Evolutionary conservation across 2,113 vertebrate species (phyloP), one percentile per base, ranked within the genome.

Genomic region (Cyprinodon tularosa): DNA sequence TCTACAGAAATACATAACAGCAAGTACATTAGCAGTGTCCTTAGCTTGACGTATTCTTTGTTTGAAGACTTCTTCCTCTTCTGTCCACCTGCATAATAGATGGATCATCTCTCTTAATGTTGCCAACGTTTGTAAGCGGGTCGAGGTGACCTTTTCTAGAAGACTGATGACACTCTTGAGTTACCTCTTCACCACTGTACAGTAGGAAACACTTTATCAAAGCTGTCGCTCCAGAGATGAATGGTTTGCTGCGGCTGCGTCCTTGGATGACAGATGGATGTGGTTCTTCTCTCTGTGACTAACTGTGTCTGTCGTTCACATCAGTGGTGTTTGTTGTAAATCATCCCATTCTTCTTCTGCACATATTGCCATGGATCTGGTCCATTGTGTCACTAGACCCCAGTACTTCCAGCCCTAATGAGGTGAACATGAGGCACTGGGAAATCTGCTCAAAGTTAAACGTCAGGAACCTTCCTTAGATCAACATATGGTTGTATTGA

Each of bases 131-230:
- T 72, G 74, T 74, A 76, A 62, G 60, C 75, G 70, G 83, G 83
- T 78, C 38, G 53, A 42, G 42, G 3, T 14, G 69, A 82, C 76
- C 77, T 48, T 76, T 66, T 68, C 82, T 72, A 59, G 75, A 84
- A 87, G 78, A 77, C 22, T 57, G 72, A 77, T 87, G 73, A 72
- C 69, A 72, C 63, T 81, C 72, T 74, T 72, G 72, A 71, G 63
- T 53, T 63, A 9, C 62, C 61, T 81, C 85, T 80, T 82, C 17
- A 66, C 76, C 78, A 42, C 72, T 77, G 71, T 69, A 71, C 71
- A 77, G 72, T 78, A 74, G 74, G 62, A 72, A 86, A 84, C 68
- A 71, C 86, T 93, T 88, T 81, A 84, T 74, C 87, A 84, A 71
- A 79, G 70, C 47, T 15, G 81, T 77, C 72, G 65, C 77, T 48